phyloP scores from a whole-genome alignment of 2,113 vertebrate species.

The Cygnus buccinator region DNA sequence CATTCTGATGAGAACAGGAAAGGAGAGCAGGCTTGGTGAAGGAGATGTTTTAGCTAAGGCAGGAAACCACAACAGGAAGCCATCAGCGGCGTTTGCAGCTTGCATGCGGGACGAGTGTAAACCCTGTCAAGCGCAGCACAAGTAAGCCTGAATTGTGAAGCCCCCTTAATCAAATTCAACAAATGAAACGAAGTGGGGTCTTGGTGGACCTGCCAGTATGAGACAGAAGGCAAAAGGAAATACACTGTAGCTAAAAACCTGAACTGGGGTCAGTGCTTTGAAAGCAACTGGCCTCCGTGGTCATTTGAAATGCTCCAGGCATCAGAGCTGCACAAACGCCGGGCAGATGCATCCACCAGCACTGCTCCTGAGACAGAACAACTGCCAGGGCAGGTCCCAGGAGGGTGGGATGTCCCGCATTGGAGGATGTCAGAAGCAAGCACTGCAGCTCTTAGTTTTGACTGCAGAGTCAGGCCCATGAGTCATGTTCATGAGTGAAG shows the following conservation, averaged over 20 bases:
- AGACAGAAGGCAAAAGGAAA: background rate
- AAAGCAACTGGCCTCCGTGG: background rate
- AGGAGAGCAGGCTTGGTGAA: background rate
- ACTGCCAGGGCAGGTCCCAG: background rate
- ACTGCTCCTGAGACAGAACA: background rate
- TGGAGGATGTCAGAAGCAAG: background rate
- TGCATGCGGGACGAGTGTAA: background rate
- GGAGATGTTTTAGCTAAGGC: conserved; percentile 5
- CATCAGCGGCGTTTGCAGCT: background rate
- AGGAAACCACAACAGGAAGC: conserved; percentile 73
- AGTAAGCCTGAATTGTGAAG: background rate
- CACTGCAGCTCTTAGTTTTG: background rate
- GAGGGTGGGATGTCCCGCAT: background rate
- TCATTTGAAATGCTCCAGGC: background rate
- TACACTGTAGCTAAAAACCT: background rate
- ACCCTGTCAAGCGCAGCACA: background rate
- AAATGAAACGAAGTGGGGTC: background rate
- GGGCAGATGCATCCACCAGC: background rate
- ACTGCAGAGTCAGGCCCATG: background rate
- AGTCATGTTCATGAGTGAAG: background rate
- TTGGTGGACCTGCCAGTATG: background rate
- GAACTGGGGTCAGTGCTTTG: background rate
- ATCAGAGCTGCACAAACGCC: background rate
- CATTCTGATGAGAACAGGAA: conserved; percentile 39
- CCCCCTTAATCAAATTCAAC: background rate